Base-by-base conservation (phyloP, 2,888 invertebrate genomes). In the Rotaria magnacalcarata region DNA sequence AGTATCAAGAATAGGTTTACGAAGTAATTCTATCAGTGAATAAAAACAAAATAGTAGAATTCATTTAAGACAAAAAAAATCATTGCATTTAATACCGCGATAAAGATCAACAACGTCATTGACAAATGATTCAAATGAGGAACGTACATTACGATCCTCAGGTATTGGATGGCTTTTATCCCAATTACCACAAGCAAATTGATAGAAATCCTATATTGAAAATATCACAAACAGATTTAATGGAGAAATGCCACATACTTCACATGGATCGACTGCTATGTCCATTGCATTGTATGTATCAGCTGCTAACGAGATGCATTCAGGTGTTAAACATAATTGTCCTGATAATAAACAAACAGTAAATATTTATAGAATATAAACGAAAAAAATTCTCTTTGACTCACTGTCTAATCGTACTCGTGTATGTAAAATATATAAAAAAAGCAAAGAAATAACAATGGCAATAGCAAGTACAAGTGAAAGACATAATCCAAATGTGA, bases 131-230 rank as follows among this genome's bases (percentile, higher is more conserved):
- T 75, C 75, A 43, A 75, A 75, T 47, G 75, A 75, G 1, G 75
- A 75, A 10, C 75, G 41, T 24, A 75, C 75, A 75, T 43, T 75
- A 8, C 75, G 75, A 16, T 43, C 75, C 47, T 75, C 75, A 43
- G 75, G 75, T 10, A 75, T 47, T 43, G 75, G 75, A 75, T 75
- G 75, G 24, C n/a, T 41, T 21, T 75, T 75, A 75, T 75, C 75
- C 75, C 75, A 75, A 47, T 75, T 75, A 43, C 75, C 75, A 75
- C 75, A 75, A 75, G 75, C 75, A 75, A 75, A 75, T 75, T 75
- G 75, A 75, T 75, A 75, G 24, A 75, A 75, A 75, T 75, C 75
- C 67, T 67, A 16, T 67, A n/a, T 21, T 21, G 19, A 54, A 19
- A 54, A 54, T 54, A 54, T 3, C 5, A 54, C 21, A 54, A 54